A percentile compares a stretch with the other conserved stretches of the same genome.
Evolutionary conservation across 2,797 vertebrate genomes (phyloP).

Genomic region (Huso huso): DNA sequence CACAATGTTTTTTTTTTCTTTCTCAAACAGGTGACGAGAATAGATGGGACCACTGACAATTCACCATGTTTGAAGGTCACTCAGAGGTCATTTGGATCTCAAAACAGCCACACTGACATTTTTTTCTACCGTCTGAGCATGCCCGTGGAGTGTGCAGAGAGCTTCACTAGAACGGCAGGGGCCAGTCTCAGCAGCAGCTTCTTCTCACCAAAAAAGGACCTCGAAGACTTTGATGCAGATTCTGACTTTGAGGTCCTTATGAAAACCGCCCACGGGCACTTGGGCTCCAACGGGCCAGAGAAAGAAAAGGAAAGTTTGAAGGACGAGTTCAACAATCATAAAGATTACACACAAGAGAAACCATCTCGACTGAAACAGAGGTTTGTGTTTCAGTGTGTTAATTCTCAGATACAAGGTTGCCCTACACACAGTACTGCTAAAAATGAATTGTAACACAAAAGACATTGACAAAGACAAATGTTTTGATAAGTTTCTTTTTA

Average conservation of each 20-base stretch:
- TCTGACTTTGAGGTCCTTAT: slow-evolving; percentile 91
- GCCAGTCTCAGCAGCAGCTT: slow-evolving; percentile 56
- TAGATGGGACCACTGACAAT: slow-evolving; percentile 83
- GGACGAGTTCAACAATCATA: slow-evolving; percentile 90
- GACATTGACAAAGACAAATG: too few relatives aligned
- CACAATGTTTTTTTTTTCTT: too few relatives aligned
- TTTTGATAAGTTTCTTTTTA: too few relatives aligned
- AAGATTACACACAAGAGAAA: slow-evolving; percentile 89
- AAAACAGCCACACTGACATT: slow-evolving; percentile 83
- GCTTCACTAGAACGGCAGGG: slow-evolving; percentile 64
- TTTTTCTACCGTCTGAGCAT: slow-evolving; percentile 91
- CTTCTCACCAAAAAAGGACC: slow-evolving; percentile 74
- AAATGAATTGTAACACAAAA: too few relatives aligned
- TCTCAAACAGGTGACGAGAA: slow-evolving; percentile 71
- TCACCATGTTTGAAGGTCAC: slow-evolving; percentile 86
- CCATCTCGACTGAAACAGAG: slow-evolving; percentile 86
- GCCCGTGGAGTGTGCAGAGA: slow-evolving; percentile 85
- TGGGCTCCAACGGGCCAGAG: slow-evolving; percentile 66
- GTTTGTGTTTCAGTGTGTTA: slow-evolving; percentile 40
- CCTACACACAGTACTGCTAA: too few relatives aligned
- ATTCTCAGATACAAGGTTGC: too few relatives aligned
- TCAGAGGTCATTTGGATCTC: slow-evolving; percentile 87
- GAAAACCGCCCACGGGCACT: slow-evolving; percentile 80
- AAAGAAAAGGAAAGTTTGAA: slow-evolving; percentile 60
- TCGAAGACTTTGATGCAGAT: slow-evolving; percentile 84